These are phyloP conservation scores for Meles meles DNA, from an alignment of 2,113 vertebrate species.

Conservation along the genomic window DNA sequence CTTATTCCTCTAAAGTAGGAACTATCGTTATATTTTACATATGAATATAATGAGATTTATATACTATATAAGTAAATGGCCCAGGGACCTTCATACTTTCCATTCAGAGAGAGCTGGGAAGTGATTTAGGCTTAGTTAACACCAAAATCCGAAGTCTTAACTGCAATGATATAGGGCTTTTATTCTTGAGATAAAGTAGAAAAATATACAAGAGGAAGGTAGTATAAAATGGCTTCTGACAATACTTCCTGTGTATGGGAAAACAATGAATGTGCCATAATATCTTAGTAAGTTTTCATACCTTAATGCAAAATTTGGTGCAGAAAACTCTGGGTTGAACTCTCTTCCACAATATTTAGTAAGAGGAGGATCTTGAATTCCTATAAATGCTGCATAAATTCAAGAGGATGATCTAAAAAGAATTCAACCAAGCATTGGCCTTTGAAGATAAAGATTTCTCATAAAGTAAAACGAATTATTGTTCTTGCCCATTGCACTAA, in stretches of 20 bases:
- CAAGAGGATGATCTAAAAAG: conserved; percentile 31
- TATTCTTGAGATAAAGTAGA: background rate
- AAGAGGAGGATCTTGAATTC: conserved; percentile 4
- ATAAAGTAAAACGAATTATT: conserved; percentile 58
- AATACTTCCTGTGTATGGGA: background rate
- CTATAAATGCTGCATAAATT: conserved; percentile 1
- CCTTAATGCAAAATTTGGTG: background rate
- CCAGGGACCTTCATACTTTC: background rate
- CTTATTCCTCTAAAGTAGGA: background rate
- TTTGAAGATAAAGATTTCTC: conserved; percentile 67
- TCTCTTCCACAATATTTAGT: background rate
- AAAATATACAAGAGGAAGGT: background rate
- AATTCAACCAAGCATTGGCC: conserved; percentile 44
- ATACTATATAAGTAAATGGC: background rate
- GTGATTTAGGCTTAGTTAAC: background rate
- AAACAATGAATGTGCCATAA: background rate
- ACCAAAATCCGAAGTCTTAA: background rate
- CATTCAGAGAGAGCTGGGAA: background rate
- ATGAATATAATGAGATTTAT: background rate
- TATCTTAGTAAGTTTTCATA: background rate
- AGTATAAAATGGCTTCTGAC: background rate
- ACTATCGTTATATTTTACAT: background rate
- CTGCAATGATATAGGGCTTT: background rate
- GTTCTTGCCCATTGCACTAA: background rate
- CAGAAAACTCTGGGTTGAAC: background rate